Conservation (phyloP, 2,113 vertebrate species). For the Mormyrus iriodes region DNA sequence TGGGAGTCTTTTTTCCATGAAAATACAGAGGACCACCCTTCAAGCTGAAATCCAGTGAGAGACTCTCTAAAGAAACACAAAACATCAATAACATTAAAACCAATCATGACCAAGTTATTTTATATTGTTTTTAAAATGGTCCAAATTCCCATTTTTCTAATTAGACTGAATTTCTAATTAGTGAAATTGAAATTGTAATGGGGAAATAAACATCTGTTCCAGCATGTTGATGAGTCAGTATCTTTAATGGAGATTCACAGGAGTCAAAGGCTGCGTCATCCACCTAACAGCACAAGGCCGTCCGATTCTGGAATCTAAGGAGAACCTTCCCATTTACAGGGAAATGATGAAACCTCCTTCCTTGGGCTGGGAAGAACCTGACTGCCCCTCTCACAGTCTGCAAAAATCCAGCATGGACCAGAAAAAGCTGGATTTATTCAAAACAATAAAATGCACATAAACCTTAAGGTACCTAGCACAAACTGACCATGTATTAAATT, state of each 20-base stretch:
- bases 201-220: neutral
- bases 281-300: neutral
- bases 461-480: neutral
- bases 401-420: neutral
- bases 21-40: neutral
- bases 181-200: neutral
- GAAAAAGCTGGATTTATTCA: neutral
- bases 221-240: neutral
- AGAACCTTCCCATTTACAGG: neutral
- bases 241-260: neutral
- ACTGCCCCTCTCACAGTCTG: neutral
- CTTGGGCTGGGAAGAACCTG: neutral
- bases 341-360: neutral
- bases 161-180: neutral
- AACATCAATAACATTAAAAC: neutral
- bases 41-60: neutral
- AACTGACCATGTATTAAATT: neutral
- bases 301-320: neutral
- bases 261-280: neutral
- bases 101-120: neutral
- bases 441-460: neutral
- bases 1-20: neutral
- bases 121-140: neutral
- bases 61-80: neutral
- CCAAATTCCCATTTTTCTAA: neutral